A percentile compares a stretch with the other conserved stretches of the same genome.
These are phyloP conservation scores for Tiphia femorata DNA, from an alignment of 2,888 invertebrate species.

Conservation along the genomic window DNA sequence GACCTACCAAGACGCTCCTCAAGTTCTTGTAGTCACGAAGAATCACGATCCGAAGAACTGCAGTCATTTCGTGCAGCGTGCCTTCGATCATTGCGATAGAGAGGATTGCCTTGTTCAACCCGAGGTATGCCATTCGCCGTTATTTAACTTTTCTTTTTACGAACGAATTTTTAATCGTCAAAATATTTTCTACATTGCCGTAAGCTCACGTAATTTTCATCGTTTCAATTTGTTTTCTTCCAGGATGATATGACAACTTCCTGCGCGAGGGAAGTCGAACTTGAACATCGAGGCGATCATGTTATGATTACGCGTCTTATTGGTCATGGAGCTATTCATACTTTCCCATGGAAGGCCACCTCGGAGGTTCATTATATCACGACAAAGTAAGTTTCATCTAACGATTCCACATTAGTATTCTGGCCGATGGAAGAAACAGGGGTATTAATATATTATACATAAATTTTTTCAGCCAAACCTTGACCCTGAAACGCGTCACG, in stretches of 20 bases:
- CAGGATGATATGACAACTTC: conserved; percentile 47
- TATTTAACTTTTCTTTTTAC: conserved; percentile 2
- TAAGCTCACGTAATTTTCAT: not conserved
- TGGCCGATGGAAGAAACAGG: not conserved
- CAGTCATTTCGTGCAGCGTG: conserved; percentile 49
- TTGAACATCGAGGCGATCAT: conserved; percentile 37
- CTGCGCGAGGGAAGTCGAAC: conserved; percentile 43
- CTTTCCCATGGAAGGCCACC: conserved; percentile 57
- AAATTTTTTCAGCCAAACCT: conserved; percentile 58
- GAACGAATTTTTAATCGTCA: conserved; percentile 1
- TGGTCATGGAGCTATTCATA: conserved; percentile 52
- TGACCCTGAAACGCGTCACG: conserved; percentile 52
- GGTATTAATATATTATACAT: not conserved
- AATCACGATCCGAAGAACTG: conserved; percentile 54
- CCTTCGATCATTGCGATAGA: conserved; percentile 49
- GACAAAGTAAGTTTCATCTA: conserved; percentile 58
- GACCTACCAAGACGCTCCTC: no score
- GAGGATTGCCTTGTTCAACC: conserved; percentile 35
- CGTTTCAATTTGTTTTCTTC: not conserved
- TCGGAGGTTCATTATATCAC: conserved; percentile 63
- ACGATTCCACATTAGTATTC: no score
- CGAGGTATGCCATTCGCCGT: no score
- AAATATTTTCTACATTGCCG: not conserved
- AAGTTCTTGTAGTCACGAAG: conserved; percentile 58
- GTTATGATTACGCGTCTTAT: conserved; percentile 49